These are phyloP conservation scores for Scortum barcoo DNA, from an alignment of 2,113 vertebrate species.

Conservation along the genomic window DNA sequence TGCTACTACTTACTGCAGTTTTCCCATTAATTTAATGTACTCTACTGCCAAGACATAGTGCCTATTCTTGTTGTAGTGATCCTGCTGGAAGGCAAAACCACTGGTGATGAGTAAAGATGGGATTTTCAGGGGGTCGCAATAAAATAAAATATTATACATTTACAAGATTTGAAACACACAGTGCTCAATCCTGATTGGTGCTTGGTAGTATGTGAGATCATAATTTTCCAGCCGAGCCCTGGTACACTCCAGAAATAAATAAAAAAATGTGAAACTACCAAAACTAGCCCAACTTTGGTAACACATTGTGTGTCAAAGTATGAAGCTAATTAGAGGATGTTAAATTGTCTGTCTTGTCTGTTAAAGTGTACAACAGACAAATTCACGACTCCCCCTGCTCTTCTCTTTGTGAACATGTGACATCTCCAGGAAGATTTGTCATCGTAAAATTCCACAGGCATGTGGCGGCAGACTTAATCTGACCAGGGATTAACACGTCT, in stretches of 20 bases:
- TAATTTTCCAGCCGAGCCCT: not conserved
- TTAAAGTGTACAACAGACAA: not conserved
- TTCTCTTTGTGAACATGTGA: constrained; percentile 48
- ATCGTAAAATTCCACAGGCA: constrained; percentile 47
- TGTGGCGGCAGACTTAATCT: constrained; percentile 67
- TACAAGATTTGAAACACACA: not conserved
- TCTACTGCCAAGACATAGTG: not conserved
- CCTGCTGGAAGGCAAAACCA: too few relatives aligned
- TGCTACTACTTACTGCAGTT: not conserved
- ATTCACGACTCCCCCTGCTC: not conserved
- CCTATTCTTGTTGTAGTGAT: not conserved
- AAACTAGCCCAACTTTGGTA: not conserved
- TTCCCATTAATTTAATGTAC: not conserved
- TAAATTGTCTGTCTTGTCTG: not conserved
- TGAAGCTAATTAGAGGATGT: not conserved
- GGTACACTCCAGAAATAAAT: not conserved
- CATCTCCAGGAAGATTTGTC: constrained; percentile 39
- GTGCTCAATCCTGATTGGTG: not conserved
- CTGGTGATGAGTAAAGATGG: not conserved
- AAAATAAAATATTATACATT: not conserved
- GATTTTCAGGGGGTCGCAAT: not conserved
- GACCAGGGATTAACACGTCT: constrained; percentile 67
- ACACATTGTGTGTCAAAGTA: not conserved
- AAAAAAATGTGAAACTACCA: not conserved
- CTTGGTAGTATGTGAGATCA: not conserved